Conservation (phyloP, 2,888 invertebrate species). For the Drosophila tripunctata region DNA sequence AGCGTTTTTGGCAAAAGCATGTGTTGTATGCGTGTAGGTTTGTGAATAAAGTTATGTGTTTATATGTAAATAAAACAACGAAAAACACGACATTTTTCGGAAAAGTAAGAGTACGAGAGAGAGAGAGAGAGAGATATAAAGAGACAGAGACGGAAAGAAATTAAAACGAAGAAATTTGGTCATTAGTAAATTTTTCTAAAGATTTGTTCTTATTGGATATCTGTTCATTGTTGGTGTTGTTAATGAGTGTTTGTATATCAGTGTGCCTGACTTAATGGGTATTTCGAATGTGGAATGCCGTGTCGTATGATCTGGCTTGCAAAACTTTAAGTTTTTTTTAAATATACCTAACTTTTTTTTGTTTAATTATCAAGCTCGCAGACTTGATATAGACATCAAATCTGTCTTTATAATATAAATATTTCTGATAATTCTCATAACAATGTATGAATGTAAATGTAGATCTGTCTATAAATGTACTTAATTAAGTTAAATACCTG, state of each 20-base stretch:
- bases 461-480: constrained; percentile 33
- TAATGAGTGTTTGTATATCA: constrained; percentile 19
- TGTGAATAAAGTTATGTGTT: constrained; percentile 16
- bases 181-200: constrained; percentile 64
- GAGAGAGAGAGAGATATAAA: constrained; percentile 18
- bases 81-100: constrained; percentile 38
- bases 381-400: not conserved
- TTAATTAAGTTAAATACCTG: constrained; percentile 73
- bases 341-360: constrained; percentile 27
- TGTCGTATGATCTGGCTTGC: constrained; percentile 21
- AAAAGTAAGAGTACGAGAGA: not conserved
- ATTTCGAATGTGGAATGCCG: constrained; percentile 27
- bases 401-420: not conserved
- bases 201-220: constrained; percentile 28
- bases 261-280: constrained; percentile 49
- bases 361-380: constrained; percentile 5
- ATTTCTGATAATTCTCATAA: not conserved
- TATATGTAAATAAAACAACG: constrained; percentile 25
- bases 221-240: constrained; percentile 39
- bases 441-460: constrained; percentile 22
- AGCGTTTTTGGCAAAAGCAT: constrained; percentile 67
- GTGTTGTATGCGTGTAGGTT: constrained; percentile 35
- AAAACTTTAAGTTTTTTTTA: constrained; percentile 42
- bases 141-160: constrained; percentile 59
- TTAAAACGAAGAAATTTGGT: constrained; percentile 67